Conservation (phyloP, 2,113 vertebrate species). For the Menura novaehollandiae region DNA sequence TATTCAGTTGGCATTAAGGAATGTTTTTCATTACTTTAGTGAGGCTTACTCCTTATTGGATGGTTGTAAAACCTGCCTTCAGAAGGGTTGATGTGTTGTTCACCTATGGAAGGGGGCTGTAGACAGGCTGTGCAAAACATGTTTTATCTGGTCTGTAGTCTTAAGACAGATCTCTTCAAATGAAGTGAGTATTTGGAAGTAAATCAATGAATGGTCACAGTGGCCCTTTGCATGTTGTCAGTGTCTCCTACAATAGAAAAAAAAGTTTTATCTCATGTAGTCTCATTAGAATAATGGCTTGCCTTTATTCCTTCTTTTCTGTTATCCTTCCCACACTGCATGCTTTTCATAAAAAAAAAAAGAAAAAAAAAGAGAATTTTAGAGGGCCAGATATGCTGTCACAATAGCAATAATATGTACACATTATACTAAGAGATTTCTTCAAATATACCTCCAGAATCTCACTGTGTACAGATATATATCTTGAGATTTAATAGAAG, state of each 20-base stretch:
- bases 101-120: background rate
- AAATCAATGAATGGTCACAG: background rate
- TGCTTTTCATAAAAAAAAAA: accelerated
- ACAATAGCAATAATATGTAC: background rate
- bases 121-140: background rate
- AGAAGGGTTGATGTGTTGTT: background rate
- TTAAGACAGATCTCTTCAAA: background rate
- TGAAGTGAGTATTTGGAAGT: background rate
- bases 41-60: background rate
- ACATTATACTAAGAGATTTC: background rate
- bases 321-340: background rate
- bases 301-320: background rate
- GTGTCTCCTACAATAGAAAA: background rate
- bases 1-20: background rate
- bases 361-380: background rate
- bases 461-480: background rate
- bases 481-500: background rate
- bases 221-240: background rate
- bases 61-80: background rate
- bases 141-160: background rate
- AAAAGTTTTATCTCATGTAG: too few species aligned
- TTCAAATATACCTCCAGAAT: background rate
- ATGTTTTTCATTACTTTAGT: background rate
- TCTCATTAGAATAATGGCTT: background rate
- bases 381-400: background rate